Conservation (phyloP, 2,888 invertebrate species). For the Limnephilus auricula region DNA sequence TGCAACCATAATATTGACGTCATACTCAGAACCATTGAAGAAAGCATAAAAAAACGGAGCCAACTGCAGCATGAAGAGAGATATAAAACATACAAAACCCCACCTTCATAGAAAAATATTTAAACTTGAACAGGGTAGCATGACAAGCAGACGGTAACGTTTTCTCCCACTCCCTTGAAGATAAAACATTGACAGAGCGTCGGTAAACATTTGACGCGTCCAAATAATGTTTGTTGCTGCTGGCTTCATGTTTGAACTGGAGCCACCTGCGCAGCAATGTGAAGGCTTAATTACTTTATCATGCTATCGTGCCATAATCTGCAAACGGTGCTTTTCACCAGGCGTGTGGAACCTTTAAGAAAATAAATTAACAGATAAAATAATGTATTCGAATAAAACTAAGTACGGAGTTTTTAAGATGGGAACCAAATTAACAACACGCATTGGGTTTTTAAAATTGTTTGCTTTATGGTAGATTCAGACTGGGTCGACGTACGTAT, state of each 20-base stretch:
- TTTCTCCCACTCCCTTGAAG: neutral
- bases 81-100: neutral
- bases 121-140: neutral
- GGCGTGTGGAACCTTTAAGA: neutral
- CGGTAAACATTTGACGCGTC: neutral
- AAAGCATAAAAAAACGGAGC: neutral
- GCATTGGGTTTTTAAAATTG: too few species aligned
- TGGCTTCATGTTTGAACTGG: neutral
- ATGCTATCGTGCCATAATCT: constrained; percentile 14
- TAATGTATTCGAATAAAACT: too few species aligned
- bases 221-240: constrained; percentile 7
- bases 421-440: too few species aligned
- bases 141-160: neutral
- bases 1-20: neutral
- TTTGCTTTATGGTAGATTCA: too few species aligned
- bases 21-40: neutral
- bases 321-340: neutral
- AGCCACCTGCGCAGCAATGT: neutral
- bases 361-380: neutral
- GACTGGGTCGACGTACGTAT: too few species aligned
- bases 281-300: constrained; percentile 31
- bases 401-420: neutral
- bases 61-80: neutral
- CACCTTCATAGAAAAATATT: neutral
- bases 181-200: neutral